Conservation (phyloP, 2,888 invertebrate species). For the Himalopsyche anomala region DNA sequence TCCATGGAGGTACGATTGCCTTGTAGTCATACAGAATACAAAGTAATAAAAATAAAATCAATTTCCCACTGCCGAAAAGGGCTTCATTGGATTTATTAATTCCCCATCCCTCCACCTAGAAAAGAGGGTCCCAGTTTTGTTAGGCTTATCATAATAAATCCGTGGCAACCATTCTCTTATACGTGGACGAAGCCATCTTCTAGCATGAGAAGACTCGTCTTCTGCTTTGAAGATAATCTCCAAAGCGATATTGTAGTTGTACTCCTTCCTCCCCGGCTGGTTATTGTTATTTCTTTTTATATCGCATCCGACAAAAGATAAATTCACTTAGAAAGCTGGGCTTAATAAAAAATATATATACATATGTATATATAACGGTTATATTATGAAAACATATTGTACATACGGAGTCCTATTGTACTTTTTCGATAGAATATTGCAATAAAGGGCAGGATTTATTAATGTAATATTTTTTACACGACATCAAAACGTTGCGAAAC, state of each 20-base stretch:
- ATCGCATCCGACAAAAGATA: constrained; percentile 30
- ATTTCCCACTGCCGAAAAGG: constrained; percentile 61
- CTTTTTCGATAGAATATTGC: not conserved
- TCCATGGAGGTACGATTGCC: too few relatives aligned
- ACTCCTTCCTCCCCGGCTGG: not conserved
- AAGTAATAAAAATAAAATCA: constrained; percentile 63
- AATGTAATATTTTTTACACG: too few relatives aligned
- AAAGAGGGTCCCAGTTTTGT: not conserved
- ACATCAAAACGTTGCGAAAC: too few relatives aligned
- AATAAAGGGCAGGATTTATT: not conserved
- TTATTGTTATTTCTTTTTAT: constrained; percentile 28
- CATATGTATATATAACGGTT: not conserved
- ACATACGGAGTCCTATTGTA: not conserved
- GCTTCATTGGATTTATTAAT: constrained; percentile 61
- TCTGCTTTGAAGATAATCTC: constrained; percentile 34
- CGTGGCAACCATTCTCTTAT: constrained; percentile 50
- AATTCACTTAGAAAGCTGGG: constrained; percentile 22
- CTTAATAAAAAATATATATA: constrained; percentile 1
- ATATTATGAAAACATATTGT: constrained; percentile 7
- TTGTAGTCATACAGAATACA: not conserved
- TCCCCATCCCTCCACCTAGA: not conserved
- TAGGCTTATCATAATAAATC: constrained; percentile 52
- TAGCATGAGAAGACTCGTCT: not conserved
- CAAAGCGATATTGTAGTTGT: constrained; percentile 20
- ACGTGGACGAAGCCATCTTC: not conserved